Evolutionary conservation across 2,888 invertebrate genomes (phyloP).

Genomic region (Hylaea fasciaria): DNA sequence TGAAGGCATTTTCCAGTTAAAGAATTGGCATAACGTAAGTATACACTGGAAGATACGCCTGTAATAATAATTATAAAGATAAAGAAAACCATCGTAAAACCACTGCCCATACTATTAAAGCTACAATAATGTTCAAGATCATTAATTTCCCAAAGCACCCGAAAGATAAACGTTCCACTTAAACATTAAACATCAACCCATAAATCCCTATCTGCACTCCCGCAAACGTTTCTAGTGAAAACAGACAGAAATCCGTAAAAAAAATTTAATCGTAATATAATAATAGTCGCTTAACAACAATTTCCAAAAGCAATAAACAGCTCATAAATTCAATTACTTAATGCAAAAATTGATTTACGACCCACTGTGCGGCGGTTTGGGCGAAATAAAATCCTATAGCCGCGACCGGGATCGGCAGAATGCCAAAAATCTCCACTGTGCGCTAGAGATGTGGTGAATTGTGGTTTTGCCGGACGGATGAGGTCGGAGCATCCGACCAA

Average conservation of each 20-base stretch:
- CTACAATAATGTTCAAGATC: neutral
- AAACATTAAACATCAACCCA: neutral
- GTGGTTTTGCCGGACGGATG: neutral
- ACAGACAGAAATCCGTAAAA: slow-evolving; percentile 36
- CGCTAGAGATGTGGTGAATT: slow-evolving; percentile 53
- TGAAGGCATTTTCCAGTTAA: no score
- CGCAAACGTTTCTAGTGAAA: slow-evolving; percentile 26
- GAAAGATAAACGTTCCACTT: neutral
- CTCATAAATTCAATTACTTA: slow-evolving; percentile 81
- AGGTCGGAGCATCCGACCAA: neutral
- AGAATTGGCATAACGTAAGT: no score
- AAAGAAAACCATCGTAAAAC: no score
- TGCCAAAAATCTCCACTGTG: slow-evolving; percentile 70
- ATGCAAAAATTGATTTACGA: slow-evolving; percentile 81
- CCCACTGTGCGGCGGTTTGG: slow-evolving; percentile 55
- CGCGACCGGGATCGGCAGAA: slow-evolving; percentile 63
- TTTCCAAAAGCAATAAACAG: slow-evolving; percentile 79
- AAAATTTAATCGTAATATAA: slow-evolving; percentile 54
- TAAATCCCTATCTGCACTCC: slow-evolving; percentile 1
- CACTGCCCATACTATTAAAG: no score
- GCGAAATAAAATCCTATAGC: slow-evolving; percentile 72
- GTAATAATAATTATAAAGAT: no score
- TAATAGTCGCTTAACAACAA: slow-evolving; percentile 75
- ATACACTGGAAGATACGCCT: no score
- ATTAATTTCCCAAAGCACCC: neutral